A percentile compares a stretch with the other conserved stretches of the same genome.
Evolutionary conservation across 2,113 vertebrate species (phyloP).

Genomic region (Sciurus niger): DNA sequence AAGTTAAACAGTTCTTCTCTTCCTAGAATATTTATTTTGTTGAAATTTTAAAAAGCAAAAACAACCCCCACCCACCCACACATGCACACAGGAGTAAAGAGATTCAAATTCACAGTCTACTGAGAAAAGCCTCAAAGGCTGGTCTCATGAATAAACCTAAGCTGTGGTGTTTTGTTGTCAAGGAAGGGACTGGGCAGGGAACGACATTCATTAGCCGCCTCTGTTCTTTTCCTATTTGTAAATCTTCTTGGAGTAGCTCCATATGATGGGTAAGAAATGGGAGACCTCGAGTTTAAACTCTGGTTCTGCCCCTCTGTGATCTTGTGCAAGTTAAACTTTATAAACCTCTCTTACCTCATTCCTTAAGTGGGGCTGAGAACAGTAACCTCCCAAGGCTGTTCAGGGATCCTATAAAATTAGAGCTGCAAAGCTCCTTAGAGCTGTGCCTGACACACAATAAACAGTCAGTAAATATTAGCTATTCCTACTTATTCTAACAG

Average conservation of each 20-base stretch:
- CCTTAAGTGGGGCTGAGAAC: neutral
- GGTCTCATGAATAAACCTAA: neutral
- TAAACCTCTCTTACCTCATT: constrained; percentile 44
- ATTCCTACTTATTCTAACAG: neutral
- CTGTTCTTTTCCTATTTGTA: constrained; percentile 30
- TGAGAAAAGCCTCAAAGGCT: neutral
- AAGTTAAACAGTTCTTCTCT: neutral
- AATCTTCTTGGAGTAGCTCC: constrained; percentile 33
- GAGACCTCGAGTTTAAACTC: constrained; percentile 41
- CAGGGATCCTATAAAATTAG: constrained; percentile 46
- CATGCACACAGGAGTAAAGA: neutral
- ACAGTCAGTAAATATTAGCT: constrained; percentile 41
- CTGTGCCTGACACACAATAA: neutral
- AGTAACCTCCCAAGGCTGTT: neutral
- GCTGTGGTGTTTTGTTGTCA: neutral
- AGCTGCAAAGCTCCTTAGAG: constrained; percentile 18
- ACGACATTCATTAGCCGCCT: neutral
- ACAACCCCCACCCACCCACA: neutral
- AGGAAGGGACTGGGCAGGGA: neutral
- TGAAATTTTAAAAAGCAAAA: neutral
- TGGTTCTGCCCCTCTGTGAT: neutral
- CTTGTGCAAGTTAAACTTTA: constrained; percentile 56
- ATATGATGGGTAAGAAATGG: neutral
- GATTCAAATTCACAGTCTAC: neutral
- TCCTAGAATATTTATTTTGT: constrained; percentile 42